Conservation (phyloP, 2,113 vertebrate species). For the Ctenomys sociabilis region DNA sequence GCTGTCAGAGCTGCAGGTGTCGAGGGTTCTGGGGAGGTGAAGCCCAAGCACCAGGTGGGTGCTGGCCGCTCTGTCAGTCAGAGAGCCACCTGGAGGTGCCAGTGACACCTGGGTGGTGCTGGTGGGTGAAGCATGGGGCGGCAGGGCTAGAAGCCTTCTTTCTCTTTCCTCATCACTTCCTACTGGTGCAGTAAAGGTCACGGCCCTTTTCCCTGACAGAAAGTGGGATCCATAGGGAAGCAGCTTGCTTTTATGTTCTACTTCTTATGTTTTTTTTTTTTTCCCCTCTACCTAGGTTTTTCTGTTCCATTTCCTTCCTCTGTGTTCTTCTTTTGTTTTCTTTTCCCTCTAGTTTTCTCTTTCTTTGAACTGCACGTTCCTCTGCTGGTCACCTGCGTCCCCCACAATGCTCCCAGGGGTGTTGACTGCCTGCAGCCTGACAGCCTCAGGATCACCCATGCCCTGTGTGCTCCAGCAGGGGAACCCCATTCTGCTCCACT, state of each 20-base stretch:
- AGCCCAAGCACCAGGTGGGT: neutral
- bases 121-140: neutral
- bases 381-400: neutral
- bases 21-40: neutral
- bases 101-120: fast-evolving
- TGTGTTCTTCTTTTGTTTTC: neutral
- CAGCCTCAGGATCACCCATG: neutral
- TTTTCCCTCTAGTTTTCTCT: neutral
- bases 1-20: neutral
- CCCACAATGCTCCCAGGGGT: neutral
- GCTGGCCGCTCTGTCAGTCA: neutral
- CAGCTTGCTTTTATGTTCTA: neutral
- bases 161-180: neutral
- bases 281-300: neutral
- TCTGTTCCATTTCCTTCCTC: neutral
- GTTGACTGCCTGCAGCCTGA: neutral
- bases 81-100: neutral
- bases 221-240: fast-evolving
- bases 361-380: neutral
- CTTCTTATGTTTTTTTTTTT: neutral
- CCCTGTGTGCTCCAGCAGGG: fast-evolving
- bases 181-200: fast-evolving
- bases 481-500: neutral
- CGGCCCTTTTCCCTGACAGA: fast-evolving
- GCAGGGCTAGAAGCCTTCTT: neutral